Conservation (phyloP, 2,113 vertebrate species). For the Pteropus alecto region DNA sequence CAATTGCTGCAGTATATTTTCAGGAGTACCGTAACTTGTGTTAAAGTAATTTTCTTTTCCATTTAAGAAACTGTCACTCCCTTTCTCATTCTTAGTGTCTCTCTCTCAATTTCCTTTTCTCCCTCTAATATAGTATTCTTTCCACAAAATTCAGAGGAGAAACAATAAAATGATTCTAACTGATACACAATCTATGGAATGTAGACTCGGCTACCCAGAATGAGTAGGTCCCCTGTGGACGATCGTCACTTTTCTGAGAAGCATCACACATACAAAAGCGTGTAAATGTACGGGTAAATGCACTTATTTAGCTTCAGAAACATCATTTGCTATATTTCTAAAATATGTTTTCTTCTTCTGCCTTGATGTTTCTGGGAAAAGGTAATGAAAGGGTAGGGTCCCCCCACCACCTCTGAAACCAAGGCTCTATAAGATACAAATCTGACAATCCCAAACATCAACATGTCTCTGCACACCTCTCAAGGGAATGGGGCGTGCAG, state of each 20-base stretch:
- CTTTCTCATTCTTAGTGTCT: neutral
- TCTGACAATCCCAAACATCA: neutral
- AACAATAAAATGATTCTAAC: neutral
- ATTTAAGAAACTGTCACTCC: neutral
- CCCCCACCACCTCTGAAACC: neutral
- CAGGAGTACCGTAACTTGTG: neutral
- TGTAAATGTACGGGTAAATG: neutral
- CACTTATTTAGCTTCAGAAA: neutral
- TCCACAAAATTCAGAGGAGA: neutral
- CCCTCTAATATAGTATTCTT: neutral
- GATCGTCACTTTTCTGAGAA: conserved; percentile 14
- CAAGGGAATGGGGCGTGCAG: neutral
- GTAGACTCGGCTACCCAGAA: neutral
- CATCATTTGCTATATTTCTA: neutral
- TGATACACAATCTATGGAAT: neutral
- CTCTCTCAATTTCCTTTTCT: neutral
- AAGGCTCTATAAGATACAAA: neutral
- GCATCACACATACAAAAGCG: neutral
- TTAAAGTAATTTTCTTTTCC: neutral
- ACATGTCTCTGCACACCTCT: neutral
- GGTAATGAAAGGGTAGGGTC: neutral
- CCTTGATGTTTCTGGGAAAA: conserved; percentile 11
- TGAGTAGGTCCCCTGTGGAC: neutral
- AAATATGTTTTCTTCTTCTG: neutral
- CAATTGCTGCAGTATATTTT: conserved; percentile 39